Conservation (phyloP, 2,797 vertebrate species). For the Chrosomus eos region DNA sequence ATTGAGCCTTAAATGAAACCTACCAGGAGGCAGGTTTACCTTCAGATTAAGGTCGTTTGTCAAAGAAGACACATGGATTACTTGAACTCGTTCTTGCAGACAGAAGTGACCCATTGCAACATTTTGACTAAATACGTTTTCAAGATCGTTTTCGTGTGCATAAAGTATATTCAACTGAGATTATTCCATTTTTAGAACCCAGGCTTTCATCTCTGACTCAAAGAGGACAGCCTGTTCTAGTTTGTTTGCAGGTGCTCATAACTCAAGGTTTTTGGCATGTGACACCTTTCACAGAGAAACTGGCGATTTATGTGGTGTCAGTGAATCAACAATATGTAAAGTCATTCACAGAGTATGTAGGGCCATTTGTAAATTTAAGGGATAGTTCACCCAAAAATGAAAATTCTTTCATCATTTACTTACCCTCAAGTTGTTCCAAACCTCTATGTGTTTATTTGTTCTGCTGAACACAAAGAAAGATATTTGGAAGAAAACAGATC, state of each 20-base stretch:
- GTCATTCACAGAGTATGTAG: background rate
- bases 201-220: background rate
- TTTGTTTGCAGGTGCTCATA: background rate
- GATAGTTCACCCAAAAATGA: too few species aligned
- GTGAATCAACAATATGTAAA: background rate
- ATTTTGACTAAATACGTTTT: background rate
- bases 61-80: conserved; percentile 26
- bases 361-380: conserved; percentile 2
- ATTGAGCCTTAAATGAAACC: too few species aligned
- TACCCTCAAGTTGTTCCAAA: too few species aligned
- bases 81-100: conserved; percentile 29
- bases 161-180: background rate
- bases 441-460: too few species aligned
- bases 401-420: too few species aligned
- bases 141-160: background rate
- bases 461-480: too few species aligned
- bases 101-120: conserved; percentile 28
- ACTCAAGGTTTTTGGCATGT: background rate
- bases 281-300: background rate
- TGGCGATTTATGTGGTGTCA: background rate
- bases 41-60: conserved; percentile 28
- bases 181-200: background rate
- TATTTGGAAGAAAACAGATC: too few species aligned
- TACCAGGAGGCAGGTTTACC: conserved; percentile 21
- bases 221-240: background rate